Evolutionary conservation across 2,113 vertebrate genomes (phyloP).

Genomic region (Oryzias woworae): DNA sequence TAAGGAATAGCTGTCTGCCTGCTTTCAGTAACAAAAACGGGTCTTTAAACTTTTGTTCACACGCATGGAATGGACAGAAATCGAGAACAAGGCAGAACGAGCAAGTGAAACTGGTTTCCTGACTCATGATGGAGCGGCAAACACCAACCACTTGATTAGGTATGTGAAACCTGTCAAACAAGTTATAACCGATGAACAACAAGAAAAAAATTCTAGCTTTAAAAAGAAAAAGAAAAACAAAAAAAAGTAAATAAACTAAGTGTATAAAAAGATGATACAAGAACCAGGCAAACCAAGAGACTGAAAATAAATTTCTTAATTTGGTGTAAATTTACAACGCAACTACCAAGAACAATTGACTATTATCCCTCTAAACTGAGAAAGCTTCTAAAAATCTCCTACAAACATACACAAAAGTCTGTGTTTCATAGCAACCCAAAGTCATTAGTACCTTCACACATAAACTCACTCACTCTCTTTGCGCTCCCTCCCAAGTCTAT

Average conservation of each 20-base stretch:
- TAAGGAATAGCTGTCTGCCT: not conserved
- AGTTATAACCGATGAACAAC: no score
- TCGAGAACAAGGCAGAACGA: no score
- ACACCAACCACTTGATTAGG: not conserved
- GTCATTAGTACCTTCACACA: constrained; percentile 11
- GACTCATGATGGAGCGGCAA: no score
- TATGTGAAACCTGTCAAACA: not conserved
- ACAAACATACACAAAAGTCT: not conserved
- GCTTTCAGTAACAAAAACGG: not conserved
- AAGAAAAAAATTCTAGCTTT: no score
- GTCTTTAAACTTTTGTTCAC: not conserved
- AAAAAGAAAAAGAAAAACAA: no score
- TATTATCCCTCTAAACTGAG: no score
- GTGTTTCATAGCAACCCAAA: constrained; percentile 1
- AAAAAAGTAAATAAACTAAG: not conserved
- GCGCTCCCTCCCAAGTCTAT: constrained; percentile 45
- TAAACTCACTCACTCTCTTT: constrained; percentile 16
- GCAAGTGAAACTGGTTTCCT: no score
- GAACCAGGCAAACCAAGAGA: no score
- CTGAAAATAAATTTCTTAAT: no score
- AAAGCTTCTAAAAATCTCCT: no score
- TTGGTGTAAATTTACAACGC: no score
- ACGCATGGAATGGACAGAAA: not conserved
- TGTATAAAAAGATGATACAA: not conserved
- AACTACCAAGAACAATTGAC: no score